These are phyloP conservation scores for Halichoeres trimaculatus DNA, from an alignment of 2,113 vertebrate genomes.

Conservation along the genomic window DNA sequence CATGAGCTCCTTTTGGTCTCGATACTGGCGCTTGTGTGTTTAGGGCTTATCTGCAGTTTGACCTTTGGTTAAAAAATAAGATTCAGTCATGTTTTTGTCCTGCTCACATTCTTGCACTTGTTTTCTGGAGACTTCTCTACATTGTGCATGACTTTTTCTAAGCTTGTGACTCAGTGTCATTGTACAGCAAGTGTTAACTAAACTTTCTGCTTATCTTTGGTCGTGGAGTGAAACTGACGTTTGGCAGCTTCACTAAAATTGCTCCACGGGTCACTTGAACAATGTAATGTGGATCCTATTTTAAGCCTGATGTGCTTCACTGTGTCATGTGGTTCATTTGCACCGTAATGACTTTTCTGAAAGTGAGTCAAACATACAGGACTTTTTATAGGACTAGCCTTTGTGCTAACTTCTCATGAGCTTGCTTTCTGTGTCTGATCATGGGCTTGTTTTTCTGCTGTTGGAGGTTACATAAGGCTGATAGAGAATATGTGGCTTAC, in stretches of 20 bases:
- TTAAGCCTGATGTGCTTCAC: background rate
- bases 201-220: background rate
- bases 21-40: conserved; percentile 4
- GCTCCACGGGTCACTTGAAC: background rate
- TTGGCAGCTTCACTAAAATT: background rate
- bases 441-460: background rate
- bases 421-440: background rate
- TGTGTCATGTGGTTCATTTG: conserved; percentile 12
- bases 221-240: background rate
- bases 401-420: background rate
- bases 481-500: background rate
- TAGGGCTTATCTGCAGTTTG: background rate
- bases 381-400: background rate
- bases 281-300: background rate
- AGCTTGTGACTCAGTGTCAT: background rate
- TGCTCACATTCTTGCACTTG: conserved; percentile 8
- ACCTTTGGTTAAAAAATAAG: background rate
- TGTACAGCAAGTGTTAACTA: background rate
- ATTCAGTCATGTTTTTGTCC: background rate
- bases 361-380: background rate
- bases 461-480: background rate
- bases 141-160: background rate
- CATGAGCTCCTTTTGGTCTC: background rate
- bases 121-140: background rate
- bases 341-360: conserved; percentile 1